Evolutionary conservation across 2,113 vertebrate genomes (phyloP).

Genomic region (Poeciliopsis retropinna): DNA sequence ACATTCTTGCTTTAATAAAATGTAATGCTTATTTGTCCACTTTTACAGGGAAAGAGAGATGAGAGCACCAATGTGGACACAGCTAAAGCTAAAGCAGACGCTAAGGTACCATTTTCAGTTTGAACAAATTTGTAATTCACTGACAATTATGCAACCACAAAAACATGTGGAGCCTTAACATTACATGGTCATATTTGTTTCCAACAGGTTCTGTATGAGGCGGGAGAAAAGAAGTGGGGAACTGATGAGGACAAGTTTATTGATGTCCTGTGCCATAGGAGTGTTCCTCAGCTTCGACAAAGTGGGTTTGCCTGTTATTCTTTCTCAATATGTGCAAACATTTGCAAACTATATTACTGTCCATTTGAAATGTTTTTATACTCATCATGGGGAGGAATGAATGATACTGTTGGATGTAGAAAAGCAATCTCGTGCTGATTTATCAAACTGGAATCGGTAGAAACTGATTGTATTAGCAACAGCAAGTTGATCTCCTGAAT

Average conservation of each 20-base stretch:
- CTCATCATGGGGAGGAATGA: background rate
- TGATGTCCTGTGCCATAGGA: conserved; percentile 84
- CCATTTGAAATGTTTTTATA: background rate
- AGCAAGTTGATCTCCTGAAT: too few species aligned
- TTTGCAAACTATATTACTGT: background rate
- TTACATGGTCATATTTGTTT: background rate
- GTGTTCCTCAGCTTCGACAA: conserved; percentile 82
- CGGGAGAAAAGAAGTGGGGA: conserved; percentile 88
- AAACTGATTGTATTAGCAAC: too few species aligned
- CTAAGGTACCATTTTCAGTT: conserved; percentile 69
- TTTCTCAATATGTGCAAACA: background rate
- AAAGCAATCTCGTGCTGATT: too few species aligned
- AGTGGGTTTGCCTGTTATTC: conserved; percentile 62
- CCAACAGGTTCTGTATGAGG: conserved; percentile 80
- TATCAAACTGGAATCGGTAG: too few species aligned
- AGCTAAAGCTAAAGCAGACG: conserved; percentile 83
- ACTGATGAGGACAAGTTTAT: conserved; percentile 86
- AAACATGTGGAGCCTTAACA: background rate
- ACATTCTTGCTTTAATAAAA: background rate
- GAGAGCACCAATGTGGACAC: conserved; percentile 78
- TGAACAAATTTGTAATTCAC: background rate
- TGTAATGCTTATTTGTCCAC: background rate
- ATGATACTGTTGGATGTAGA: too few species aligned
- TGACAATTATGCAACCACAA: background rate
- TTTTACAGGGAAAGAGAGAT: conserved; percentile 80